phyloP scores from a whole-genome alignment of 2,797 vertebrate species.

The Lerista edwardsae region DNA sequence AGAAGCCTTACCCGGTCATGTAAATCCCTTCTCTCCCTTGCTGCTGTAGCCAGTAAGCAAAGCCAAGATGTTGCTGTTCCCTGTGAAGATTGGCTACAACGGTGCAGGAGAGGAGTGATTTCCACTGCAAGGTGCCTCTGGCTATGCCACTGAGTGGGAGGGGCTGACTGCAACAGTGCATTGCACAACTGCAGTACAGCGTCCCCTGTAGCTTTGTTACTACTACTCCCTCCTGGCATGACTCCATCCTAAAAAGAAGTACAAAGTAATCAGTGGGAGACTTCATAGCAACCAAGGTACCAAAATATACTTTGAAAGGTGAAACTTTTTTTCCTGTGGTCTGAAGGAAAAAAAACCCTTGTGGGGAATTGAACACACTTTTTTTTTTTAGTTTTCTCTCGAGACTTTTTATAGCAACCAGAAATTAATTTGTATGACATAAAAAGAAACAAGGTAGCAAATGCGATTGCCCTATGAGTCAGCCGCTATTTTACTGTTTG shows the following conservation, averaged over 20 bases:
- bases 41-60: too few species aligned
- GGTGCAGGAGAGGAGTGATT: too few species aligned
- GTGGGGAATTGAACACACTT: slow-evolving; percentile 21
- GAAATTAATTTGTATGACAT: slow-evolving; percentile 44
- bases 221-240: too few species aligned
- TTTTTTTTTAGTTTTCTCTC: background rate
- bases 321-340: slow-evolving; percentile 48
- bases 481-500: slow-evolving; percentile 31
- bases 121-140: too few species aligned
- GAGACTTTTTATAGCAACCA: slow-evolving; percentile 46
- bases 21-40: too few species aligned
- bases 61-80: too few species aligned
- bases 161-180: too few species aligned
- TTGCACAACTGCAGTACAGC: too few species aligned
- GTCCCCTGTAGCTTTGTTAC: too few species aligned
- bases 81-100: too few species aligned
- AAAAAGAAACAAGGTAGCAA: background rate
- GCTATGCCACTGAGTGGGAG: too few species aligned
- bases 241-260: background rate
- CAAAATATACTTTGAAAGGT: slow-evolving; percentile 61
- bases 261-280: background rate
- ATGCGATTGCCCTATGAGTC: background rate
- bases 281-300: slow-evolving; percentile 29
- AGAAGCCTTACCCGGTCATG: too few species aligned
- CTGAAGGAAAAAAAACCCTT: slow-evolving; percentile 61